phyloP scores from a whole-genome alignment of 1,140 invertebrate species.

The Magallana ariakensis region DNA sequence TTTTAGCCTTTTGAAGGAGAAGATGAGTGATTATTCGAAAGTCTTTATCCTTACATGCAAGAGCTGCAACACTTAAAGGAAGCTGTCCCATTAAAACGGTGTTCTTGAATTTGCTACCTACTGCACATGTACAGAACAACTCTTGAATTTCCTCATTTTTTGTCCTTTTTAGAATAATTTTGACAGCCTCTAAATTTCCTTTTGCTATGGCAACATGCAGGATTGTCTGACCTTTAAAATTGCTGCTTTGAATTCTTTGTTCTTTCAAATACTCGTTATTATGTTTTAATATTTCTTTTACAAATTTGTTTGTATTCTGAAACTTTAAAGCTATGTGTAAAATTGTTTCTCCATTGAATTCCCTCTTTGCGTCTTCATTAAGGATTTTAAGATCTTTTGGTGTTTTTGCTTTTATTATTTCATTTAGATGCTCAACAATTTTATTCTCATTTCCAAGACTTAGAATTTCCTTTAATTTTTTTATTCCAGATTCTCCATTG shows the following conservation, averaged over 20 bases:
- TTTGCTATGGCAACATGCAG: constrained; percentile 66
- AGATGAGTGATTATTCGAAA: constrained; percentile 49
- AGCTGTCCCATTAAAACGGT: constrained; percentile 69
- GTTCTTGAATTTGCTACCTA: constrained; percentile 58
- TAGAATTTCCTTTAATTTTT: no score
- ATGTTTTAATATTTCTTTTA: constrained; percentile 40
- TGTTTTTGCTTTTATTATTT: no score
- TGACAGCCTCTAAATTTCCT: constrained; percentile 56
- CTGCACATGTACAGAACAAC: constrained; percentile 49
- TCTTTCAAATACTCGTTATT: background rate
- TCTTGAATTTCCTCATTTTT: background rate
- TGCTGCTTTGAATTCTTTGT: constrained; percentile 48
- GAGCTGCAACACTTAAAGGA: constrained; percentile 65
- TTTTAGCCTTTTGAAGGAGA: constrained; percentile 53
- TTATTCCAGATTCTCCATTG: no score
- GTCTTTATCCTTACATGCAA: constrained; percentile 60
- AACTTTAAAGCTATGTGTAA: constrained; percentile 55
- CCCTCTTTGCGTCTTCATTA: background rate
- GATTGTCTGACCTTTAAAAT: constrained; percentile 67
- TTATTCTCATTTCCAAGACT: no score
- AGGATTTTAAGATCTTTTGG: background rate
- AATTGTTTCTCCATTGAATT: constrained; percentile 52
- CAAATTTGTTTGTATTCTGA: constrained; percentile 44
- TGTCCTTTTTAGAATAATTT: constrained; percentile 47
- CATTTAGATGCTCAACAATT: no score